phyloP scores from a whole-genome alignment of 37 sponge, comb jelly and placozoan species.

The Axinella damicornis region DNA sequence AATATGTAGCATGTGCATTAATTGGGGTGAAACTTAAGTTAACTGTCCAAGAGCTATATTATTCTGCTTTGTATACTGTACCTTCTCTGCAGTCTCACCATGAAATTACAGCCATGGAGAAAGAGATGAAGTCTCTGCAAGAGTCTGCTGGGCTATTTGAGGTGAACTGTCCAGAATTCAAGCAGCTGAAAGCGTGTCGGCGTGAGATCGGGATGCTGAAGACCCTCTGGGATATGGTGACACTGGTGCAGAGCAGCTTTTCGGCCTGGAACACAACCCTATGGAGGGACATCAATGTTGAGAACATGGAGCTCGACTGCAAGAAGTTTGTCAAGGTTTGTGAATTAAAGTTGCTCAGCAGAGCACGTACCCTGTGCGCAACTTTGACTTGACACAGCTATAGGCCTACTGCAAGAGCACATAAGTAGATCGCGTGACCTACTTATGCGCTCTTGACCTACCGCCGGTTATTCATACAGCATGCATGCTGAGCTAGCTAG shows the following conservation, averaged over 20 bases:
- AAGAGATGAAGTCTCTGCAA: constrained; percentile 82
- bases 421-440: too few species aligned
- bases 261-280: constrained; percentile 95
- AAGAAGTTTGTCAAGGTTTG: constrained; percentile 94
- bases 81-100: constrained; percentile 22
- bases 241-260: constrained; percentile 85
- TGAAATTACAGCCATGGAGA: constrained; percentile 76
- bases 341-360: background rate
- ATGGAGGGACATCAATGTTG: constrained; percentile 97
- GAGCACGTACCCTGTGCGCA: too few species aligned
- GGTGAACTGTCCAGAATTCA: constrained; percentile 94
- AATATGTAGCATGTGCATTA: too few species aligned
- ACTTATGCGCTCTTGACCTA: too few species aligned
- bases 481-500: too few species aligned
- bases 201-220: constrained; percentile 83
- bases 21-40: too few species aligned
- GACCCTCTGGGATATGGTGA: constrained; percentile 94
- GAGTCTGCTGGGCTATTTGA: constrained; percentile 92
- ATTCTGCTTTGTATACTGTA: too few species aligned
- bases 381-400: too few species aligned
- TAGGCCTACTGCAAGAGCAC: too few species aligned
- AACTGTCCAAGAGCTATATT: too few species aligned
- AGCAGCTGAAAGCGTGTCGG: constrained; percentile 95
- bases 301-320: constrained; percentile 96
- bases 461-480: too few species aligned